phyloP scores from a whole-genome alignment of 35 echinoderm and acorn worm genomes.

The Heliocidaris erythrogramma region DNA sequence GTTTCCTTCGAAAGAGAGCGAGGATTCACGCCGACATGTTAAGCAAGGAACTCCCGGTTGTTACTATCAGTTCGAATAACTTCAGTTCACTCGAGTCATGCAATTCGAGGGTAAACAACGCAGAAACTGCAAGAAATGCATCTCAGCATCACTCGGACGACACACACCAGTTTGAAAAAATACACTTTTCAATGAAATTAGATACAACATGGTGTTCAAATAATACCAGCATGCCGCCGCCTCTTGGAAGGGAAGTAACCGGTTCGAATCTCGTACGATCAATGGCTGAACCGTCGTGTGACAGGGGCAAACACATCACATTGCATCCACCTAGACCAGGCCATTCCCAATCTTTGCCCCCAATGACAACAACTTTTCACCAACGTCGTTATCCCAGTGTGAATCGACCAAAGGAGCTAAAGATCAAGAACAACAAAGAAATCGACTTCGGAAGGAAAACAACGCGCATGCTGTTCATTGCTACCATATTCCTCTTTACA shows the following conservation, averaged over 20 bases:
- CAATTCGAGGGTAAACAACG: not conserved
- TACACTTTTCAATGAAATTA: not conserved
- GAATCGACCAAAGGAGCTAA: not conserved
- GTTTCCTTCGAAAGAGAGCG: not conserved
- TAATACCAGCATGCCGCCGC: not conserved
- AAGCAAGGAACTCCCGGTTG: not conserved
- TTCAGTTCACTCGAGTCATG: not conserved
- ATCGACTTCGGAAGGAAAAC: not conserved
- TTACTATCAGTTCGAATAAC: not conserved
- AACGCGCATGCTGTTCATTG: not conserved
- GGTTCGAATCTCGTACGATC: not conserved
- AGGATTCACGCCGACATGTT: not conserved
- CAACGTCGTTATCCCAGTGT: too few species aligned
- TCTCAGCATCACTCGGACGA: not conserved
- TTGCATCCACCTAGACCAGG: too few species aligned
- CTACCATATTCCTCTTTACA: not conserved
- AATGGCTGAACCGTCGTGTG: not conserved
- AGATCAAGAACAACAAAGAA: not conserved
- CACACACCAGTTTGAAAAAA: not conserved
- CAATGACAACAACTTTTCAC: too few species aligned
- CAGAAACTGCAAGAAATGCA: not conserved
- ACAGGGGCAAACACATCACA: not conserved
- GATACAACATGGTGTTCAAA: not conserved
- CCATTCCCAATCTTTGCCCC: too few species aligned
- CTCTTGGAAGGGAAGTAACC: not conserved